Evolutionary conservation across 2,113 vertebrate genomes (phyloP).

Genomic region (Sapayoa aenigma): DNA sequence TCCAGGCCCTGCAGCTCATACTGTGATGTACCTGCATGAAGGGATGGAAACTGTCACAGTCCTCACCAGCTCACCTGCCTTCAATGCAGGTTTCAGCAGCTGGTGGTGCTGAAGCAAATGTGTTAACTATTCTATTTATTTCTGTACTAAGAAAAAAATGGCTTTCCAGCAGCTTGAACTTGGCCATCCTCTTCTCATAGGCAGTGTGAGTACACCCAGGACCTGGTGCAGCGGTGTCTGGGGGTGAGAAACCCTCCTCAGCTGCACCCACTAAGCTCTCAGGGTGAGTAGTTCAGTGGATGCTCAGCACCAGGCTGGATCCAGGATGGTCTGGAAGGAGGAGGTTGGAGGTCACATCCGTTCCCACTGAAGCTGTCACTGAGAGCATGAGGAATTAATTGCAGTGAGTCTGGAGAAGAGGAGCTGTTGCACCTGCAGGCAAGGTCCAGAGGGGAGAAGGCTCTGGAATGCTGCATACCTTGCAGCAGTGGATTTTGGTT

Average conservation of each 20-base stretch:
- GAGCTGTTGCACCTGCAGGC: not conserved
- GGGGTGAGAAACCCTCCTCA: not conserved
- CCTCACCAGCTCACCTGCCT: not conserved
- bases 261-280: rapidly evolving
- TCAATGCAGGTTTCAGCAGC: not conserved
- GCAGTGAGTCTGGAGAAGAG: not conserved
- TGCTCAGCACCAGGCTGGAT: not conserved
- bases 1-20: not conserved
- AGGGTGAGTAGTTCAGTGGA: not conserved
- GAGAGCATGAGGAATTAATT: not conserved
- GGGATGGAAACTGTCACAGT: not conserved
- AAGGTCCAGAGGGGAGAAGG: not conserved
- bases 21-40: rapidly evolving
- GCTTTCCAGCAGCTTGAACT: not conserved
- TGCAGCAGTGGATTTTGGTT: not conserved
- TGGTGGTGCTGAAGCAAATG: not conserved
- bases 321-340: not conserved
- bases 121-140: not conserved
- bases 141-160: not conserved
- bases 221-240: not conserved
- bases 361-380: not conserved
- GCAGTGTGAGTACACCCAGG: not conserved
- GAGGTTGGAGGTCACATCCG: not conserved
- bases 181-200: not conserved
- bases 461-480: not conserved